Evolutionary conservation across 2,888 invertebrate species (phyloP).

Genomic region (Ormia ochracea): DNA sequence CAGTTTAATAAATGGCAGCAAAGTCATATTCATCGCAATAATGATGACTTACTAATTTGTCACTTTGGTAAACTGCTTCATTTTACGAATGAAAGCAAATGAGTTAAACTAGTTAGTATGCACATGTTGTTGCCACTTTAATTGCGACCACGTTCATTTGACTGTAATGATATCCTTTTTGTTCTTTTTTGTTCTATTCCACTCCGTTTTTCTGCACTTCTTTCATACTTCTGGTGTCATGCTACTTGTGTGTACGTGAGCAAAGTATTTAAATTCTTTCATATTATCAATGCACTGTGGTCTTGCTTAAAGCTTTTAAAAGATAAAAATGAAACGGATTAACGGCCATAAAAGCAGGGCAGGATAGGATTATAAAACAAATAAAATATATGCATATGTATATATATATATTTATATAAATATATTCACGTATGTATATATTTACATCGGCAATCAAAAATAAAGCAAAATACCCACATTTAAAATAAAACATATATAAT

Average conservation of each 20-base stretch:
- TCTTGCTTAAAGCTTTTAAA: no score
- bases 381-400: no score
- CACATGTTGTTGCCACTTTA: conserved; percentile 70
- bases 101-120: conserved; percentile 68
- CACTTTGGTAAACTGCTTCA: conserved; percentile 69
- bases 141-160: conserved; percentile 63
- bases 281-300: conserved; percentile 23
- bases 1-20: not conserved
- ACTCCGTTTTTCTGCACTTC: conserved; percentile 28
- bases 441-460: no score
- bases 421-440: no score
- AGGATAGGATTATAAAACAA: no score
- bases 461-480: no score
- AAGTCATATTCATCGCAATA: conserved; percentile 47
- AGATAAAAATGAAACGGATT: no score
- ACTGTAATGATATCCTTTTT: conserved; percentile 59
- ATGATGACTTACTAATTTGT: conserved; percentile 71
- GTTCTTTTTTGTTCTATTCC: conserved; percentile 49
- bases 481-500: no score
- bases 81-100: conserved; percentile 27
- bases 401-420: no score
- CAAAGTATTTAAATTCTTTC: conserved; percentile 7
- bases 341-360: no score
- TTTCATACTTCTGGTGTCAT: conserved; percentile 61
- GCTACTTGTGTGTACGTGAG: conserved; percentile 56